phyloP scores from a whole-genome alignment of 2,888 invertebrate genomes.

The Melitaea athalia region DNA sequence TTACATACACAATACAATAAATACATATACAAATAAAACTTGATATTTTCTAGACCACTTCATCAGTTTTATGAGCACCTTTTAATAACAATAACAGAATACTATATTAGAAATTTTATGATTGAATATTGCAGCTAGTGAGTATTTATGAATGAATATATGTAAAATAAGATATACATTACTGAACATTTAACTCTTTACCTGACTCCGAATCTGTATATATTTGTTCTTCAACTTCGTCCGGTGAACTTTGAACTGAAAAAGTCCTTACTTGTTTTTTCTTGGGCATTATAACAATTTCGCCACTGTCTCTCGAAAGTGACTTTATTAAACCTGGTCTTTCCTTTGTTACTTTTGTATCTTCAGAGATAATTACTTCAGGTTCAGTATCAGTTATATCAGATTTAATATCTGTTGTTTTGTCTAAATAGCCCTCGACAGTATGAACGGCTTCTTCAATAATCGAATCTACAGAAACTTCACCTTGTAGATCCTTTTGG shows the following conservation, averaged over 20 bases:
- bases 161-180: too few relatives aligned
- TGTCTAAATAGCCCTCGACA: conserved; percentile 67
- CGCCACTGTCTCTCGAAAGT: conserved; percentile 75
- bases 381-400: conserved; percentile 57
- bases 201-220: conserved; percentile 81
- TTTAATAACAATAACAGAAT: too few relatives aligned
- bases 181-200: conserved; percentile 39
- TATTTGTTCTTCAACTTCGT: conserved; percentile 80
- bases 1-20: neutral
- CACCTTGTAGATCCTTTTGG: conserved; percentile 52
- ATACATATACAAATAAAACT: too few relatives aligned
- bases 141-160: too few relatives aligned
- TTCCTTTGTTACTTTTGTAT: conserved; percentile 62
- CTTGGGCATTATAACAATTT: conserved; percentile 74
- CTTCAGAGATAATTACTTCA: conserved; percentile 56
- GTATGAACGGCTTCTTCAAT: conserved; percentile 75
- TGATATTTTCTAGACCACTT: too few relatives aligned
- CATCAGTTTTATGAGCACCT: too few relatives aligned
- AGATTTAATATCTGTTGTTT: conserved; percentile 54
- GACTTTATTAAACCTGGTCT: conserved; percentile 74
- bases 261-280: conserved; percentile 76
- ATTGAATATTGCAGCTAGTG: too few relatives aligned
- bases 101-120: too few relatives aligned
- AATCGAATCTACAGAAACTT: conserved; percentile 75
- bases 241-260: conserved; percentile 79